phyloP scores from a whole-genome alignment of 1,140 invertebrate species.

The Vanessa tameamea region DNA sequence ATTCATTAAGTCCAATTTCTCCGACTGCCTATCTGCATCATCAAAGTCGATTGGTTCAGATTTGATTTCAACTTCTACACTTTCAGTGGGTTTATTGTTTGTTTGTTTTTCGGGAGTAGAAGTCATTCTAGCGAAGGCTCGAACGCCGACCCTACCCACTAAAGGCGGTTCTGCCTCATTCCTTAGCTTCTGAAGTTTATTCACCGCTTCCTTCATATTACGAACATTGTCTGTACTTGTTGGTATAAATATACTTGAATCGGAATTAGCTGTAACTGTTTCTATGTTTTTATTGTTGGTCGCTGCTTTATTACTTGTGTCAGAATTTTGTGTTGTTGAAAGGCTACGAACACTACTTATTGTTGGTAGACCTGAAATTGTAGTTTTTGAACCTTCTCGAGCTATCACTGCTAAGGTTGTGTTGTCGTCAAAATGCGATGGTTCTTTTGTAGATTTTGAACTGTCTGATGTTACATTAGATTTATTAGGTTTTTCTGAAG shows the following conservation, averaged over 20 bases:
- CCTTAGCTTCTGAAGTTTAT: slow-evolving; percentile 55
- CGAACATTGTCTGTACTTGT: slow-evolving; percentile 58
- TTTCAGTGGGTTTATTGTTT: slow-evolving; percentile 38
- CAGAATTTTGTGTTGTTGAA: slow-evolving; percentile 42
- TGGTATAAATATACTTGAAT: slow-evolving; percentile 59
- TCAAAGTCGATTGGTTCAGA: slow-evolving; percentile 71
- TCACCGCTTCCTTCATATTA: slow-evolving; percentile 58
- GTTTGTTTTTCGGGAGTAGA: slow-evolving; percentile 45
- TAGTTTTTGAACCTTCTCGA: slow-evolving; percentile 36
- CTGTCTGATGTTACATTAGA: slow-evolving; percentile 22
- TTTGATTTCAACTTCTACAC: slow-evolving; percentile 70
- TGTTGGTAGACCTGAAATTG: slow-evolving; percentile 53
- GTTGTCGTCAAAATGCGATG: slow-evolving; percentile 54
- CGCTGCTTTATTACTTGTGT: slow-evolving; percentile 30
- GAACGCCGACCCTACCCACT: slow-evolving; percentile 60
- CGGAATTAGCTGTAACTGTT: slow-evolving; percentile 44
- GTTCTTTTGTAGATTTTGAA: slow-evolving; percentile 46
- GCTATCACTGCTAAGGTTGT: slow-evolving; percentile 57
- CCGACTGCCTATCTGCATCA: slow-evolving; percentile 58
- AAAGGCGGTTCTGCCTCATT: slow-evolving; percentile 49
- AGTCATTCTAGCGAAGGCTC: slow-evolving; percentile 70
- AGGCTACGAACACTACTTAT: slow-evolving; percentile 64
- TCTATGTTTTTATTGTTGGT: slow-evolving; percentile 44
- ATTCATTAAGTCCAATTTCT: slow-evolving; percentile 72
- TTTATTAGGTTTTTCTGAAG: slow-evolving; percentile 36